These are phyloP conservation scores for Alca torda DNA, from an alignment of 2,797 vertebrate genomes.

Conservation along the genomic window DNA sequence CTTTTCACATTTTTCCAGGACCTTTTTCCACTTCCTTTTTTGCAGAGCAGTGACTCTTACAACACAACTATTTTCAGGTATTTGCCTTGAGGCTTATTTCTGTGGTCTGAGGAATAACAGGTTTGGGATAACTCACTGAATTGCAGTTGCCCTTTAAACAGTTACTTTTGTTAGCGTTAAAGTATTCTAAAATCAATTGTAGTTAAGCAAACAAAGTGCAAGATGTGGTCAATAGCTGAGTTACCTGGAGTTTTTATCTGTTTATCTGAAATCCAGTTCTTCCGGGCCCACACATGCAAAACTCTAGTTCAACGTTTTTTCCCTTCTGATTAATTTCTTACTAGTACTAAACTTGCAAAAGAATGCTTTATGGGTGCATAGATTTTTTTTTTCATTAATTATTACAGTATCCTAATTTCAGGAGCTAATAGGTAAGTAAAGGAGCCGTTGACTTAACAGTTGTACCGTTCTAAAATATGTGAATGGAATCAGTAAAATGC, in stretches of 20 bases:
- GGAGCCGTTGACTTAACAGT: background rate
- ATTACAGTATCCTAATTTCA: background rate
- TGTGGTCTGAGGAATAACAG: background rate
- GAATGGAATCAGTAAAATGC: background rate
- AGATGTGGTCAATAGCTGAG: background rate
- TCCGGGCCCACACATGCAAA: background rate
- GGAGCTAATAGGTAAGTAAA: conserved; percentile 5
- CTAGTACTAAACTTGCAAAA: background rate
- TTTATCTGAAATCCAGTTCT: background rate
- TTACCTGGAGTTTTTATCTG: background rate
- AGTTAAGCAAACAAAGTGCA: background rate
- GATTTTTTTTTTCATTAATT: background rate
- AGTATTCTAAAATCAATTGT: background rate
- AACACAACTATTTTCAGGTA: background rate
- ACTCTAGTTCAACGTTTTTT: background rate
- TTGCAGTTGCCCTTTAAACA: background rate
- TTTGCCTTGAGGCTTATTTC: background rate
- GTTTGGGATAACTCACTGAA: background rate
- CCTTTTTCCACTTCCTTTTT: background rate
- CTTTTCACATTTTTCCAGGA: background rate
- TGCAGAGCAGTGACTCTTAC: background rate
- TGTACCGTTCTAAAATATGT: background rate
- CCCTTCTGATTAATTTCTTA: background rate
- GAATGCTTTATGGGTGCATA: background rate
- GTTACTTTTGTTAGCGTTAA: background rate